phyloP scores from a whole-genome alignment of 2,113 vertebrate genomes.

The Passer montanus region DNA sequence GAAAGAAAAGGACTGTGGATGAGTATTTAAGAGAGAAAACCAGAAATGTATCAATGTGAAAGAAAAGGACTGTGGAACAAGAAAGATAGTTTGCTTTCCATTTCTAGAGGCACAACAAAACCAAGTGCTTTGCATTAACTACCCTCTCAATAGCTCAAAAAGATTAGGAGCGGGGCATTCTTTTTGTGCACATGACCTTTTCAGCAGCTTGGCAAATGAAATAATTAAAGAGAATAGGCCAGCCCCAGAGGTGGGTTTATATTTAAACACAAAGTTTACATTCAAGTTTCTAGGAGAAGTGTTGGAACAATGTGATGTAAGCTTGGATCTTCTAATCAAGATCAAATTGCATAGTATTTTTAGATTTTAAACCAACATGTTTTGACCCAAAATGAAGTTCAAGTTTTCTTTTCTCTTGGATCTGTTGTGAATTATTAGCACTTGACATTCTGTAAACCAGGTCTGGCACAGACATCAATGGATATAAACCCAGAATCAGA shows the following conservation, averaged over 20 bases:
- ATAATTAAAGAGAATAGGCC: slow-evolving; percentile 17
- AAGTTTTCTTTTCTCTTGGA: slow-evolving; percentile 46
- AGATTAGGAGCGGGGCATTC: background rate
- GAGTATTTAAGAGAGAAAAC: background rate
- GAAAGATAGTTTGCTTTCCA: background rate
- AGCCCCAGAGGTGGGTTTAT: slow-evolving; percentile 37
- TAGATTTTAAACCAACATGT: slow-evolving; percentile 38
- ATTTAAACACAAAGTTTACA: slow-evolving; percentile 49
- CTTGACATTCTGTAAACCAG: slow-evolving; percentile 49
- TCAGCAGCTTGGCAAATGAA: slow-evolving; percentile 25
- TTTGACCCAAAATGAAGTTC: slow-evolving; percentile 50
- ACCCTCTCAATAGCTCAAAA: background rate
- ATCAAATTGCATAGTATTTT: slow-evolving; percentile 33
- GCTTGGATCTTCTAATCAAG: slow-evolving; percentile 4
- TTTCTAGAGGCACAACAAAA: slow-evolving; percentile 18
- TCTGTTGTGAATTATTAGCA: slow-evolving; percentile 38
- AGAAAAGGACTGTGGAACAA: background rate
- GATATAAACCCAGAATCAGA: background rate
- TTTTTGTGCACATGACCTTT: background rate
- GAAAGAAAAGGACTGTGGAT: too few species aligned
- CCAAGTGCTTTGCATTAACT: slow-evolving; percentile 2
- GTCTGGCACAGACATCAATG: slow-evolving; percentile 3
- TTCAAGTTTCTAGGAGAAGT: slow-evolving; percentile 40
- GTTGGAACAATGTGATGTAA: background rate
- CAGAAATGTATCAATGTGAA: background rate